Conservation (phyloP, 2,888 invertebrate species). For the Pterostichus niger region DNA sequence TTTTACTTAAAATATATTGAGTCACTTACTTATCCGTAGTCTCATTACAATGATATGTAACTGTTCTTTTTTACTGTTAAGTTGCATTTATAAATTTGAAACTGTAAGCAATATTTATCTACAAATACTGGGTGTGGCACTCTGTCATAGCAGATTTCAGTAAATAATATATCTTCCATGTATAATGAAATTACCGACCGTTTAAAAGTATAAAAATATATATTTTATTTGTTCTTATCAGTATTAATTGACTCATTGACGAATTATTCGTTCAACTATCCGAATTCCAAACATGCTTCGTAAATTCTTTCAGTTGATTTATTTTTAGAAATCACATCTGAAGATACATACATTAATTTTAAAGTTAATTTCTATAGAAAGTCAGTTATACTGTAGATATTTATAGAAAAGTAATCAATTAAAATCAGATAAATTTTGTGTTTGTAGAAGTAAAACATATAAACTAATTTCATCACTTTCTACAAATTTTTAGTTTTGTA, state of each 20-base stretch:
- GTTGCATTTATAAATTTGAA: too few species aligned
- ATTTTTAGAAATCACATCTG: constrained; percentile 37
- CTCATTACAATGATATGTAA: too few species aligned
- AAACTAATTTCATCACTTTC: neutral
- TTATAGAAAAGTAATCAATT: neutral
- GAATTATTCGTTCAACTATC: neutral
- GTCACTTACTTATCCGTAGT: too few species aligned
- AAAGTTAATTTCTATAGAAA: neutral
- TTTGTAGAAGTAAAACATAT: neutral
- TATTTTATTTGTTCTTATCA: neutral
- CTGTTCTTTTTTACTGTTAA: too few species aligned
- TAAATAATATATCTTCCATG: too few species aligned
- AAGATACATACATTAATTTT: neutral
- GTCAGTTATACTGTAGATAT: neutral
- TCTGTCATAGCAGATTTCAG: too few species aligned
- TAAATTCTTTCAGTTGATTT: constrained; percentile 17
- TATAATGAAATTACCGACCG: too few species aligned
- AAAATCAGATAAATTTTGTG: too few species aligned
- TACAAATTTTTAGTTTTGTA: neutral
- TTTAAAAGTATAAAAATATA: too few species aligned
- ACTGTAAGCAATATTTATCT: too few species aligned
- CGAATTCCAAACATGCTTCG: neutral
- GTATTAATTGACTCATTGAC: constrained; percentile 17
- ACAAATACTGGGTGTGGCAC: too few species aligned
- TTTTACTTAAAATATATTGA: too few species aligned